Evolutionary conservation across 92 coral and sea anemone genomes (phyloP), one percentile per base, ranked within the genome.

Genomic region (Umimayanthus chanpuru): DNA sequence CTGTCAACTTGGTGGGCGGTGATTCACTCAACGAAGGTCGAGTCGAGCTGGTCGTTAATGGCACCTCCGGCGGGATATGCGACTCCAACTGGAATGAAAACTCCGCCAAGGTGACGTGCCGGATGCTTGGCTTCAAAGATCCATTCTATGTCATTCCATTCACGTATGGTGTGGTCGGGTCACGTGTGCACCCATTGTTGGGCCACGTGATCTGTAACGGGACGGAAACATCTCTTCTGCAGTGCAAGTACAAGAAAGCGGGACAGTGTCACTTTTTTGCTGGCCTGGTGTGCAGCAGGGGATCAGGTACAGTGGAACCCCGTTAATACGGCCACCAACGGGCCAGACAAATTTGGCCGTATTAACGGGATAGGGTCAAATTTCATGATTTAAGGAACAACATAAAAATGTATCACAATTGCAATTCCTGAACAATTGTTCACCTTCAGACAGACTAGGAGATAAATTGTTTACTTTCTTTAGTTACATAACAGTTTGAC

Each of bases 251-350:
- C 43, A 50, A 30, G 49, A 29, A 15, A 80, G 71, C 23, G 4
- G 84, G 84, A 80, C 84, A 56, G 18, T 80, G 84, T 32, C 84
- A 53, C 25, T 80, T 80, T 71, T 80, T 80, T 14, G 84, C 84
- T 14, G 84, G 84, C 43, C 32, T 80, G 71, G 84, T 80, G 47
- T 80, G 84, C 84, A 80, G 71, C 39, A 80, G 39, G 25, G 84
- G 67, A 80, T 44, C 39, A 75, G 79, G 36, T 32, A 32, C 36
- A 32, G 36, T 32, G 36, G 36, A 32, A 32, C 36, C 36, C 36
- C 36, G 36, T 32, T 32, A 32, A 32, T 32, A 32, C 36, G 36
- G 36, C 36, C 36, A 32, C 36, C 36, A 32, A 32, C 36, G 36
- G 36, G 36, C 36, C 36, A 32, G 36, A 32, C 36, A 32, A 32